Percentiles rank a stretch among this genome's conserved stretches.
phyloP scores from a whole-genome alignment of 1,140 invertebrate species.

The Lordiphosa mommai region DNA sequence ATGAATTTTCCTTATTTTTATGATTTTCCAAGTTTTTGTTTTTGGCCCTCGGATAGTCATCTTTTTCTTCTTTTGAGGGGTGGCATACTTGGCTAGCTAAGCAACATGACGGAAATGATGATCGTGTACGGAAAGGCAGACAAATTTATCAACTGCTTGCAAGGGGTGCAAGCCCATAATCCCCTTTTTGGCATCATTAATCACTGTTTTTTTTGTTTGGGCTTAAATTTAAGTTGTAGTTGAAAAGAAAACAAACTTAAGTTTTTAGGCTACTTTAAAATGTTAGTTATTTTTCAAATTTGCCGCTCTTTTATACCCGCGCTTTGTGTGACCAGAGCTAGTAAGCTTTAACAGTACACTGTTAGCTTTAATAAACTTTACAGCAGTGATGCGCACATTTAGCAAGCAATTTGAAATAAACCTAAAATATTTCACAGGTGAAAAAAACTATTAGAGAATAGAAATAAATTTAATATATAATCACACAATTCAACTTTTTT shows the following conservation, averaged over 20 bases:
- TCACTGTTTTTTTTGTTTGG: constrained; percentile 24
- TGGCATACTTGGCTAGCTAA: constrained; percentile 28
- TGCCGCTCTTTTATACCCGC: constrained; percentile 23
- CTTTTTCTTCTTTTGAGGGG: constrained; percentile 34
- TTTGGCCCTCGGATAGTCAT: constrained; percentile 41
- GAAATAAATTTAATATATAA: too few relatives aligned
- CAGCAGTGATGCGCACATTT: not conserved
- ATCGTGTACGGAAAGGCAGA: constrained; percentile 62
- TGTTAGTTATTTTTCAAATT: constrained; percentile 29
- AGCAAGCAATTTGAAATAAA: too few relatives aligned
- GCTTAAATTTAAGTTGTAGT: not conserved
- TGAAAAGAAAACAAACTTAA: not conserved
- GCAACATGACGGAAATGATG: constrained; percentile 63
- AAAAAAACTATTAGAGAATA: too few relatives aligned
- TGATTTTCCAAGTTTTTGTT: constrained; percentile 73
- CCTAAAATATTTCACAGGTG: too few relatives aligned
- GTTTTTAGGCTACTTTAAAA: constrained; percentile 8
- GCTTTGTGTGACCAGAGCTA: constrained; percentile 10
- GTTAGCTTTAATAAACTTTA: not conserved
- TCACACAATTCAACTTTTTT: too few relatives aligned
- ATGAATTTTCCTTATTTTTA: constrained; percentile 74
- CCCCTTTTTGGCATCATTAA: constrained; percentile 40
- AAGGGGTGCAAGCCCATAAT: constrained; percentile 28
- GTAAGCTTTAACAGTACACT: not conserved
- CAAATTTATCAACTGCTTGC: constrained; percentile 64